phyloP scores from a whole-genome alignment of 2,888 invertebrate genomes.

The Exephanes ischioxanthus region DNA sequence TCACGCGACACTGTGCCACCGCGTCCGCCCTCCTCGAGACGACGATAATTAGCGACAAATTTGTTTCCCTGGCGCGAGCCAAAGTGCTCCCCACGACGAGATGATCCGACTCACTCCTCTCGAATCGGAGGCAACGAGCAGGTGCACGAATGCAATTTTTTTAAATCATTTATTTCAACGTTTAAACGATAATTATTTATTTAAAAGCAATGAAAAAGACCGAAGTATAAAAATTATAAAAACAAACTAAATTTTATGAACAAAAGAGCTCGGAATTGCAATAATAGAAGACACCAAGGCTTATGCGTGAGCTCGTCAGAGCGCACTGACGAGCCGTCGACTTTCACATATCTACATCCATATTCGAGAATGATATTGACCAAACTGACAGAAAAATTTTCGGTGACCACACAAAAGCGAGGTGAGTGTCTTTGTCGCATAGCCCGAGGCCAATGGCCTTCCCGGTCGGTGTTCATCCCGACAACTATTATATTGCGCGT shows the following conservation, averaged over 20 bases:
- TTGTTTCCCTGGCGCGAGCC: slow-evolving; percentile 46
- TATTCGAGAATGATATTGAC: slow-evolving; percentile 21
- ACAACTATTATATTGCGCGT: neutral
- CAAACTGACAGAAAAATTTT: slow-evolving; percentile 5
- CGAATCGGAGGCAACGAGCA: neutral
- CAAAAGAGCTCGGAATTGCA: neutral
- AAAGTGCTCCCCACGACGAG: neutral
- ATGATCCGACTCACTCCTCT: neutral
- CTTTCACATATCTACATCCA: slow-evolving; percentile 33
- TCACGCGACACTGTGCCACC: slow-evolving; percentile 6
- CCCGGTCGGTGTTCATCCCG: neutral
- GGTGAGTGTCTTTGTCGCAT: slow-evolving; percentile 22
- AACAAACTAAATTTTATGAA: neutral
- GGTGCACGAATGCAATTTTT: neutral
- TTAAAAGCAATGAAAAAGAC: neutral
- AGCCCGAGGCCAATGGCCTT: slow-evolving; percentile 41
- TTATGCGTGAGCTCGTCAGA: neutral
- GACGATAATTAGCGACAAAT: slow-evolving; percentile 36
- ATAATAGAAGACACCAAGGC: neutral
- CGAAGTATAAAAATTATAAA: neutral
- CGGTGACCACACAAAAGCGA: slow-evolving; percentile 5
- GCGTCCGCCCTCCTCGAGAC: slow-evolving; percentile 1
- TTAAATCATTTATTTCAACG: too few species aligned
- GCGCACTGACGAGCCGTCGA: slow-evolving; percentile 8
- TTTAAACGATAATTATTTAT: neutral